These are phyloP conservation scores for Byasa hedistus DNA, from an alignment of 2,888 invertebrate genomes.

Conservation along the genomic window DNA sequence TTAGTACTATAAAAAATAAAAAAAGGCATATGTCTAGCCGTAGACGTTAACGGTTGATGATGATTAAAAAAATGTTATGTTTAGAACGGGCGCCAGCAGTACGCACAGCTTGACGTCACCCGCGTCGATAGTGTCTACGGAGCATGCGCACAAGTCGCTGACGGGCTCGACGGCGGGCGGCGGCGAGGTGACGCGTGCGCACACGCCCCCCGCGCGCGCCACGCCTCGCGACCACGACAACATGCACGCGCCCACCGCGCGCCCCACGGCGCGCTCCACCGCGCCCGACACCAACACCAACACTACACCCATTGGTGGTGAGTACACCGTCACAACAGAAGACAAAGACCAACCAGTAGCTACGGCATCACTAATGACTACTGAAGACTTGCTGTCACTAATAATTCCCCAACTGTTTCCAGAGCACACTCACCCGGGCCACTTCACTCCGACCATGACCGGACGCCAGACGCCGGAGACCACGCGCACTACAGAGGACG, in stretches of 20 bases:
- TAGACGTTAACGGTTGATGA: too few species aligned
- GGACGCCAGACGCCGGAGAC: constrained; percentile 55
- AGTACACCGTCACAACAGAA: too few species aligned
- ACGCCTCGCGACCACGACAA: constrained; percentile 67
- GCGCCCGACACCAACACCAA: constrained; percentile 45
- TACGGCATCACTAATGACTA: too few species aligned
- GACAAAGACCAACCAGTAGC: too few species aligned
- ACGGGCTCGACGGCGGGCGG: constrained; percentile 52
- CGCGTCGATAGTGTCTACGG: constrained; percentile 54
- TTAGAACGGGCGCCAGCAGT: constrained; percentile 59
- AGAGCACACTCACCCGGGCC: constrained; percentile 63
- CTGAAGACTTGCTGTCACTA: too few species aligned
- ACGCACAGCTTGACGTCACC: constrained; percentile 70
- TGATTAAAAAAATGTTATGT: too few species aligned
- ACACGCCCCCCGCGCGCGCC: constrained; percentile 35
- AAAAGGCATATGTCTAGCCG: too few species aligned
- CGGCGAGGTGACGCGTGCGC: constrained; percentile 35
- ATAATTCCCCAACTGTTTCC: constrained; percentile 14
- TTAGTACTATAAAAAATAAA: too few species aligned
- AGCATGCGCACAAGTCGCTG: constrained; percentile 52
- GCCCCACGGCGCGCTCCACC: constrained; percentile 40
- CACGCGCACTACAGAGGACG: constrained; percentile 74
- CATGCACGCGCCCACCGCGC: constrained; percentile 65
- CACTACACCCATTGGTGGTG: constrained; percentile 69
- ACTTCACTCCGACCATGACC: constrained; percentile 61